Evolutionary conservation across 2,888 invertebrate genomes (phyloP), one percentile per base, ranked within the genome.

Genomic region (Chrysopilus asiliformis): DNA sequence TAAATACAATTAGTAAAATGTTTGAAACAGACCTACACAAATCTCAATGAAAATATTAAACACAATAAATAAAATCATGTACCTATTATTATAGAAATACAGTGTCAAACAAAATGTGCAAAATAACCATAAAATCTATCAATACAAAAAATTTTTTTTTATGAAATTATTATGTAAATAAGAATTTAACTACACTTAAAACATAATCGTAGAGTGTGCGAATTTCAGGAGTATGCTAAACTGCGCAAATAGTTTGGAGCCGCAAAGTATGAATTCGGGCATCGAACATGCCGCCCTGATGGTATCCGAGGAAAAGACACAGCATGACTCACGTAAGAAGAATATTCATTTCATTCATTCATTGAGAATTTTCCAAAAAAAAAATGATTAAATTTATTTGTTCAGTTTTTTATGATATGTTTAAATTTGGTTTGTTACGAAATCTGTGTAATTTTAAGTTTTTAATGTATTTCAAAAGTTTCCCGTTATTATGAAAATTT

Each of bases 201-300:
- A 62, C 65, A 65, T 64, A 65, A 64, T 62, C 64, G 62, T 64
- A 65, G 64, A 64, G 65, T 66, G 65, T 67, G 59, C 63, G 63
- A 61, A 74, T 78, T 77, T 60, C 76, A 79, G 79, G 77, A 87
- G 86, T 77, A 86, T 87, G 85, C 78, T 86, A 77, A 87, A 87
- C 79, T 86, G 86, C 74, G 85, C 86, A 69, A 87, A 87, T 75
- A 82, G 83, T 60, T 74, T 85, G 71, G 86, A 87, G 69, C 85
- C 83, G 62, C 84, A 83, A 71, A 63, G 63, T 58, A 74, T 85
- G 69, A 84, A 83, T 58, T 79, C 79, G 56, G 67, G 68, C 55
- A 73, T 76, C 60, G 79, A 80, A 69, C 77, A 77, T 64, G 76
- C 78, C 64, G 78, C 78, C 61, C 71, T 80, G 65, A 77, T 79